Conservation (phyloP, 2,888 invertebrate genomes). For the Trimorus sp. region DNA sequence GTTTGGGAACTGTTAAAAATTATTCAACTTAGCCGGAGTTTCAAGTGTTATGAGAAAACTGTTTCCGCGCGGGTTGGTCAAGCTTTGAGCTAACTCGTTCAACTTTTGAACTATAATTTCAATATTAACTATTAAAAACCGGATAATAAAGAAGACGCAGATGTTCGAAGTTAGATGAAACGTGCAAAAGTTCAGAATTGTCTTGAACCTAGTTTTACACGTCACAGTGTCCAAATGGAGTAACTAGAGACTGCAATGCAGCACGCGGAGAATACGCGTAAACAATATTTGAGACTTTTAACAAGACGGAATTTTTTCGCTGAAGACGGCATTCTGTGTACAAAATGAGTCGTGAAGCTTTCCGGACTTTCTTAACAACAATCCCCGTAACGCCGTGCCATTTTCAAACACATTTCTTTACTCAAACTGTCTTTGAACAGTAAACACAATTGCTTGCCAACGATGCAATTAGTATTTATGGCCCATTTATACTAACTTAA, state of each 20-base stretch:
- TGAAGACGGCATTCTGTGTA: conserved; percentile 24
- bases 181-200: conserved; percentile 40
- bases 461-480: conserved; percentile 45
- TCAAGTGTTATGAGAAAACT: conserved; percentile 47
- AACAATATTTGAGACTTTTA: conserved; percentile 23
- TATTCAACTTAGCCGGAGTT: conserved; percentile 52
- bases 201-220: conserved; percentile 16
- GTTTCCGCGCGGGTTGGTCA: conserved; percentile 40
- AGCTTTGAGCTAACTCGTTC: conserved; percentile 53
- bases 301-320: conserved; percentile 1
- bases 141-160: conserved; percentile 39
- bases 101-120: conserved; percentile 50
- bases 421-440: conserved; percentile 36
- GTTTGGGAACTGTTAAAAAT: conserved; percentile 47
- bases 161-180: conserved; percentile 53
- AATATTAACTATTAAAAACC: conserved; percentile 48
- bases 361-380: conserved; percentile 48
- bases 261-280: conserved; percentile 13
- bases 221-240: conserved; percentile 13
- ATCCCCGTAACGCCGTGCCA: conserved; percentile 6
- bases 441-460: conserved; percentile 57
- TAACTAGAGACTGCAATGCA: conserved; percentile 1
- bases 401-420: conserved; percentile 32
- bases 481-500: conserved; percentile 56
- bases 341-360: conserved; percentile 20